Base-by-base conservation (phyloP, 1,140 invertebrate genomes). In the Drosophila cardini region DNA sequence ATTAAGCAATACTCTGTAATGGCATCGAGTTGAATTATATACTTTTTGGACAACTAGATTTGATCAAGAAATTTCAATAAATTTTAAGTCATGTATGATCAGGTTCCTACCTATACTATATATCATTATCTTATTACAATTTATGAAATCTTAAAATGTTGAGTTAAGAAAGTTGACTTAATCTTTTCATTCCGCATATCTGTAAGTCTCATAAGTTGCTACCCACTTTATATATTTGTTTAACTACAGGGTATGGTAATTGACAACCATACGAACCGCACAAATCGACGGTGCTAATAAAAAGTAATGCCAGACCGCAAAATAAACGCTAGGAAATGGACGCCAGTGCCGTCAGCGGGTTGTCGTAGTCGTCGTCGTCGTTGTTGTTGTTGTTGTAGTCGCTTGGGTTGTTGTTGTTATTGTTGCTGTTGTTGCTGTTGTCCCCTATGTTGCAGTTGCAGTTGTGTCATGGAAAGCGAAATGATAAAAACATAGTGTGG, bases 301-400 rank as follows among this genome's bases (percentile, higher is more conserved):
- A 86, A 87, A 87, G 79, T 76, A 79, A 82, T 73, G 76, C 76
- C 83, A 76, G 56, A 72, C 82, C 68, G 48, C 76, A 87, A 82
- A 86, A 72, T 86, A 82, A 87, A 76, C 82, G 78, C 83, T 87
- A 86, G 83, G 83, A 86, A 86, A 76, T 76, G 72, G 76, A 69
- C 75, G 63, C 65, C 61, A 75, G 57, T 67, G 79, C 73, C 43
- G 43, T 62, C 72, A 70, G 57, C 58, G 52, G 34, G 30, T 55
- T 73, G 65, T 56, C 38, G 57, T 50, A 52, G 62, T 16, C 26
- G 62, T 11, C 18, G 21, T 21, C 45, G 63, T 67, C 38, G 46
- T 30, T 38, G 40, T n/a, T 46, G 18, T 15, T 50, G 45, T 26
- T 13, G 57, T 36, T 36, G 40, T 40, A 15, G 15, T 38, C n/a